A percentile compares a stretch with the other conserved stretches of the same genome.
These are phyloP conservation scores for Crocallis elinguaria DNA, from an alignment of 2,888 invertebrate species.

Conservation along the genomic window DNA sequence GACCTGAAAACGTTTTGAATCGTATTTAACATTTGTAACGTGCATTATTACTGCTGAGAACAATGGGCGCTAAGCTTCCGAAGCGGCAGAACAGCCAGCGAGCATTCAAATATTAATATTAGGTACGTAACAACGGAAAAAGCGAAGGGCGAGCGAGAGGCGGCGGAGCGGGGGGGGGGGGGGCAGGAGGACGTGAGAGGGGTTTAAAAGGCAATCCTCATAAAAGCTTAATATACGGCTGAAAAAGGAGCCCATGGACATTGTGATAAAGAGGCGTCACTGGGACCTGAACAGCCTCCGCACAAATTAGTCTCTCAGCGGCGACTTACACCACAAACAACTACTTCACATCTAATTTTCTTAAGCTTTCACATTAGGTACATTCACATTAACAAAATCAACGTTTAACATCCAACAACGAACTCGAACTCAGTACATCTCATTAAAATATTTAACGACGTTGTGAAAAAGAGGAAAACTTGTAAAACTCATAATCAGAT, in stretches of 20 bases:
- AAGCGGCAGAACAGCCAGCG: constrained; percentile 29
- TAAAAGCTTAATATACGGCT: constrained; percentile 48
- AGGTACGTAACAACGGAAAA: constrained; percentile 39
- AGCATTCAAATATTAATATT: constrained; percentile 47
- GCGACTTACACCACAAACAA: not conserved
- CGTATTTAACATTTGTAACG: constrained; percentile 26
- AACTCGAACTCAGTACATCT: no score
- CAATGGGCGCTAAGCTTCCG: constrained; percentile 32
- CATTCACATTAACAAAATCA: no score
- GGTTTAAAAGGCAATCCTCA: constrained; percentile 49
- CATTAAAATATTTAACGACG: no score
- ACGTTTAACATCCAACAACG: no score
- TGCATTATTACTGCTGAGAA: constrained; percentile 25
- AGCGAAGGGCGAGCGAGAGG: constrained; percentile 17
- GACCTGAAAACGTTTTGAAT: constrained; percentile 18
- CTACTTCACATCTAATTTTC: not conserved
- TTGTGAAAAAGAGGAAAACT: no score
- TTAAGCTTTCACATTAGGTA: no score
- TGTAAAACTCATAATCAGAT: not conserved
- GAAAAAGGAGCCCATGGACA: constrained; percentile 32
- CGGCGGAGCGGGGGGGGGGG: constrained; percentile 3
- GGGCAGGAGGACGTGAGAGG: constrained; percentile 18
- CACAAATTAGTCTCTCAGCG: not conserved
- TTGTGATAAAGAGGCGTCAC: constrained; percentile 21
- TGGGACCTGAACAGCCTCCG: constrained; percentile 16